A percentile compares a stretch with the other conserved stretches of the same genome.
Evolutionary conservation across 1,140 invertebrate genomes (phyloP).

Genomic region (Sinonovacula constricta): DNA sequence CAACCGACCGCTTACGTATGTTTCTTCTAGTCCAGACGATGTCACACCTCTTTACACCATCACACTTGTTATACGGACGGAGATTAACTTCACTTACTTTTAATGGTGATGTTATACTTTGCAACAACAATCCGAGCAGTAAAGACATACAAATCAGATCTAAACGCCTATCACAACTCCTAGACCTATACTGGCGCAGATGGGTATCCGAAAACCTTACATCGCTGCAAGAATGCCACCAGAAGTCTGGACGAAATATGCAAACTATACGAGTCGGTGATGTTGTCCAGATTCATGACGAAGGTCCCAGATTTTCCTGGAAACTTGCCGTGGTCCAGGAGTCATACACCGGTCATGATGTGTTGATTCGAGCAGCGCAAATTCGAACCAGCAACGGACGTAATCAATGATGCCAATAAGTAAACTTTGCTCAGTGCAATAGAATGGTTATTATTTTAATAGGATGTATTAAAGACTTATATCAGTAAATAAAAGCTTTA

Average conservation of each 20-base stretch:
- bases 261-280: constrained; percentile 11
- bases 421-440: not conserved
- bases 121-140: too few species aligned
- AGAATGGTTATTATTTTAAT: too few species aligned
- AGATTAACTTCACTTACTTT: constrained; percentile 15
- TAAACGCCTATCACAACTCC: not conserved
- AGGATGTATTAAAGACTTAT: too few species aligned
- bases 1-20: constrained; percentile 21
- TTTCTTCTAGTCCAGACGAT: too few species aligned
- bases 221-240: not conserved
- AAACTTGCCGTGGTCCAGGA: constrained; percentile 14
- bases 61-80: constrained; percentile 17
- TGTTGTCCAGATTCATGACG: constrained; percentile 19
- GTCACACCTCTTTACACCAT: constrained; percentile 19
- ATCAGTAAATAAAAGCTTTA: too few species aligned
- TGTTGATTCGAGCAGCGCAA: not conserved
- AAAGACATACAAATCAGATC: not conserved
- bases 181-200: not conserved
- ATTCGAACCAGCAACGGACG: not conserved
- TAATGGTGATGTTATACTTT: too few species aligned
- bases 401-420: not conserved
- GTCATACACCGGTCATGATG: not conserved
- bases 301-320: not conserved
- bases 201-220: constrained; percentile 18
- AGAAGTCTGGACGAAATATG: not conserved